Conservation (phyloP, 2,888 invertebrate genomes). For the Fragum whitleyi region DNA sequence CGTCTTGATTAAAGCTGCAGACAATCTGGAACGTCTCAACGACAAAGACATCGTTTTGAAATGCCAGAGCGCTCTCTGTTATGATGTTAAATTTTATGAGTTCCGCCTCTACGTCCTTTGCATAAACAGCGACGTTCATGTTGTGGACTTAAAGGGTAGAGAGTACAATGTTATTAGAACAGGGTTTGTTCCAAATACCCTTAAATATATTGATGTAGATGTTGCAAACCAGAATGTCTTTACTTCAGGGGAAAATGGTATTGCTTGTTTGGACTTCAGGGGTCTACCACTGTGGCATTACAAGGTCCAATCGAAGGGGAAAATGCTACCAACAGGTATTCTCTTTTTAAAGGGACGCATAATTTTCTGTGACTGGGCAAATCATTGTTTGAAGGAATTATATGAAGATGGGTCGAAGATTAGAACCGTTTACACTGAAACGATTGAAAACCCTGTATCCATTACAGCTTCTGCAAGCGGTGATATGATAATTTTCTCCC, state of each 20-base stretch:
- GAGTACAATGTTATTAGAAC: conserved; percentile 50
- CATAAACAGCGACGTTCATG: conserved; percentile 50
- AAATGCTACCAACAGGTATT: conserved; percentile 47
- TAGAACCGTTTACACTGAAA: conserved; percentile 35
- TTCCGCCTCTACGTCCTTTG: conserved; percentile 53
- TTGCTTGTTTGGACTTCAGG: conserved; percentile 40
- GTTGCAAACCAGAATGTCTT: conserved; percentile 29
- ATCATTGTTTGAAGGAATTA: conserved; percentile 40
- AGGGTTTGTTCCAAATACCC: conserved; percentile 29
- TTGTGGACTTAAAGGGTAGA: conserved; percentile 53
- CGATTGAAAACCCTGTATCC: conserved; percentile 48
- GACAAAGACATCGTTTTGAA: conserved; percentile 54
- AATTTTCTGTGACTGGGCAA: conserved; percentile 56
- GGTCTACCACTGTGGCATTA: conserved; percentile 50
- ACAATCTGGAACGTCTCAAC: conserved; percentile 40
- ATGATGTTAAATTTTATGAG: conserved; percentile 50
- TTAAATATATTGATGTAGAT: conserved; percentile 50
- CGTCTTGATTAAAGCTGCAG: conserved; percentile 42
- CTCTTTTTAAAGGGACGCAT: conserved; percentile 31
- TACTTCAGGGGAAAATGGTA: conserved; percentile 49
- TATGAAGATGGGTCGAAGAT: conserved; percentile 41
- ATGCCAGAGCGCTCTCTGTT: conserved; percentile 43
- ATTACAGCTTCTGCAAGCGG: conserved; percentile 26
- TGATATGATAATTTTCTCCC: conserved; percentile 38
- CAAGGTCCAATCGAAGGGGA: conserved; percentile 35